Evolutionary conservation across 92 coral and sea anemone species (phyloP).

Genomic region (Heliopora coerulea): DNA sequence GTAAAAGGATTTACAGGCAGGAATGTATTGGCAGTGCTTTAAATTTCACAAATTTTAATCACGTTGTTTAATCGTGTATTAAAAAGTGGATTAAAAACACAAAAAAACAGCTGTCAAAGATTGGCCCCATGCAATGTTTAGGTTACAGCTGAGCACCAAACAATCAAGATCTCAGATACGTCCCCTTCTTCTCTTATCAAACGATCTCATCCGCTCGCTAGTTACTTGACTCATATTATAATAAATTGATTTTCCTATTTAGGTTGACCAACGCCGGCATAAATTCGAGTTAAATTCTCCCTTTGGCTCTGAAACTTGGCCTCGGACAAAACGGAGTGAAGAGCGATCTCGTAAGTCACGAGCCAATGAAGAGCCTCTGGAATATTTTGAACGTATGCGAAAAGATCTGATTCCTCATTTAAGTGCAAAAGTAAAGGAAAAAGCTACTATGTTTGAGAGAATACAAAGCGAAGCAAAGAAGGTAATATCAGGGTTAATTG

Average conservation of each 20-base stretch:
- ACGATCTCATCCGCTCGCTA: too few species aligned
- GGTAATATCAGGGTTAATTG: slow-evolving; percentile 12
- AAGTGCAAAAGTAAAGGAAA: slow-evolving; percentile 21
- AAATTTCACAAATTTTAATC: too few species aligned
- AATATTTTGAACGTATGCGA: slow-evolving; percentile 28
- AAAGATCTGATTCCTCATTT: slow-evolving; percentile 26
- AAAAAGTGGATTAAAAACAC: too few species aligned
- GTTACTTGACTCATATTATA: too few species aligned
- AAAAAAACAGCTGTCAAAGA: too few species aligned
- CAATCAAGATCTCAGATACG: too few species aligned
- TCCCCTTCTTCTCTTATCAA: too few species aligned
- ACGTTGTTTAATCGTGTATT: too few species aligned
- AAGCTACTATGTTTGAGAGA: slow-evolving; percentile 20
- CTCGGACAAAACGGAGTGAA: slow-evolving; percentile 12
- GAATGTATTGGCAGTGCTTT: too few species aligned
- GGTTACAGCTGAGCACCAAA: too few species aligned
- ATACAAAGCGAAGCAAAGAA: neutral
- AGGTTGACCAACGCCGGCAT: slow-evolving; percentile 29
- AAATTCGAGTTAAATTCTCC: slow-evolving; percentile 21
- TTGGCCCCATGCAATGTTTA: too few species aligned
- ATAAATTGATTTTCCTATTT: neutral
- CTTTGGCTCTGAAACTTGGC: slow-evolving; percentile 32
- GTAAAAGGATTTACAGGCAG: too few species aligned
- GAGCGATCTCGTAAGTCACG: neutral
- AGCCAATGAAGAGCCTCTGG: slow-evolving; percentile 12